Base-by-base conservation (phyloP, 2,797 vertebrate genomes). In the Lithobates pipiens region DNA sequence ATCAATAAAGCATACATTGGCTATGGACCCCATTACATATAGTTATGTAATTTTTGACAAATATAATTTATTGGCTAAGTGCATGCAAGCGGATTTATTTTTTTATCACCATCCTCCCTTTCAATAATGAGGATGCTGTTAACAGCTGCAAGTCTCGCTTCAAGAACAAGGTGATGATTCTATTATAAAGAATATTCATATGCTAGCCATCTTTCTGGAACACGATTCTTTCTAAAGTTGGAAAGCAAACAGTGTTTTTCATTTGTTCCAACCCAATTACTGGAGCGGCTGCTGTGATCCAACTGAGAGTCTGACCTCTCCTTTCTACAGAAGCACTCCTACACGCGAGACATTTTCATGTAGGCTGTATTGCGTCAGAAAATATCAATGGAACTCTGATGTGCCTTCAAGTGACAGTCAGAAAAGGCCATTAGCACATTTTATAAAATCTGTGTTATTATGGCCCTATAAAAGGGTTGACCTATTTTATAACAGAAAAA, bases 261-360 rank as follows among this genome's bases (percentile, higher is more conserved):
- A 84, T 77, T 84, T 84, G 82, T 85, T 85, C 70, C 77, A 85
- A 80, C 84, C 77, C 84, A 85, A 69, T 85, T 80, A 85, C 61
- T 15, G 42, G 25, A 65, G 16, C 23, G n/a, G 57, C 77, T 71
- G 83, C 76, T 73, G 54, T 7, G 70, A 39, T 54, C 77, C 84
- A 68, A 70, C 77, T 27, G 70, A 65, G 84, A 9, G 39, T 80
- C 54, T 80, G 70, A 80, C 84, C 71, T 75, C 77, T 75, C 54
- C 39, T 67, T 61, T 69, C 61, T 74, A 34, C 72, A 29, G 34
- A 85, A 39, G 77, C 34, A 70, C 32, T 70, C 34, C 76, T 34
- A 83, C 63, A 83, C 8, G 23, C 18, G 13, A 50, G 65, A 70
- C 63, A 54, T 70, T 76, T 71, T 8, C 16, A 4, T 21, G 50